phyloP scores from a whole-genome alignment of 2,113 vertebrate species.

The Marmota monax region DNA sequence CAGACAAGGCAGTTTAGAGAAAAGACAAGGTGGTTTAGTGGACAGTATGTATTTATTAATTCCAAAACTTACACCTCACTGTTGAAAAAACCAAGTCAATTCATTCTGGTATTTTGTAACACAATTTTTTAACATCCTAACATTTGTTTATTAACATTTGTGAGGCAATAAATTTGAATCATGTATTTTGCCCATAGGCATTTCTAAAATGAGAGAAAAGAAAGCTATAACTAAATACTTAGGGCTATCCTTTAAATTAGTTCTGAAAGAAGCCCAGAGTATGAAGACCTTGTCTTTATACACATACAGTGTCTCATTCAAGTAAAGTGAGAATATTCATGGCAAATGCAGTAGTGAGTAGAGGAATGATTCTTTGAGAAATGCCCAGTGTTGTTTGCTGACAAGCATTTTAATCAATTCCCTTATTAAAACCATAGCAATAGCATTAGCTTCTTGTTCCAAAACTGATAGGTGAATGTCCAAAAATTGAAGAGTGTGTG shows the following conservation, averaged over 20 bases:
- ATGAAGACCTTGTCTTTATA: neutral
- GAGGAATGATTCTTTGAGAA: neutral
- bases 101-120: neutral
- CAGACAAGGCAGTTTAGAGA: neutral
- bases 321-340: neutral
- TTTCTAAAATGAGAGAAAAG: neutral
- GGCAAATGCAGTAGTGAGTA: neutral
- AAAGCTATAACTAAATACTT: neutral
- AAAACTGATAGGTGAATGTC: neutral
- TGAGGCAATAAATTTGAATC: neutral
- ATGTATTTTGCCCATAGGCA: neutral
- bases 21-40: neutral
- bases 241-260: neutral
- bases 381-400: neutral
- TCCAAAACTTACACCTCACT: neutral
- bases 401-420: slow-evolving; percentile 4
- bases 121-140: neutral
- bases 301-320: neutral
- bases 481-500: neutral
- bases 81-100: neutral
- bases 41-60: neutral
- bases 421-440: neutral
- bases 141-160: neutral
- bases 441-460: slow-evolving; percentile 16
- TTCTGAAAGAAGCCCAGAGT: neutral